These are phyloP conservation scores for Ellobium chinense DNA, from an alignment of 2,888 invertebrate genomes.

Conservation along the genomic window DNA sequence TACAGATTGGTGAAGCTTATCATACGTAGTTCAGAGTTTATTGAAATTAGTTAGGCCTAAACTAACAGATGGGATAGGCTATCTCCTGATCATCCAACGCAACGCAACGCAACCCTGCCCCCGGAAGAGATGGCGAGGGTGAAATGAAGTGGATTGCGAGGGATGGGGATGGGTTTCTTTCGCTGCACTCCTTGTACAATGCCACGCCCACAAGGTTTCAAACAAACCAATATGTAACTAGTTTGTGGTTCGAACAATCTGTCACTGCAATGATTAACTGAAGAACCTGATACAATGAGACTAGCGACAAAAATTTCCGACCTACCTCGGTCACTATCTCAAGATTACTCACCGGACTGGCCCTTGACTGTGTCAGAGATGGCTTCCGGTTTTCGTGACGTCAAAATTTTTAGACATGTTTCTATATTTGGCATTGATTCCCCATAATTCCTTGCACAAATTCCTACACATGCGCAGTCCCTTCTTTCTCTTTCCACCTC, in stretches of 20 bases:
- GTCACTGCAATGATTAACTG: no score
- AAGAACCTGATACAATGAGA: no score
- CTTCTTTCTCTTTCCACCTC: not conserved
- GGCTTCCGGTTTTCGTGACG: constrained; percentile 36
- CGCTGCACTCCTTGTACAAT: not conserved
- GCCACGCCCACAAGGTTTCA: not conserved
- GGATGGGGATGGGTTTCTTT: not conserved
- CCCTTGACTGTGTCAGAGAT: constrained; percentile 34
- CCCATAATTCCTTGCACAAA: constrained; percentile 7
- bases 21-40: no score
- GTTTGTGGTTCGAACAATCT: not conserved
- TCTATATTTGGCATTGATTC: constrained; percentile 44
- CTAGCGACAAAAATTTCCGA: no score
- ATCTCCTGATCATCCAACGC: no score
- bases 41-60: no score
- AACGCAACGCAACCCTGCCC: no score
- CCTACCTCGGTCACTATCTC: not conserved
- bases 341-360: constrained; percentile 43
- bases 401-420: constrained; percentile 27
- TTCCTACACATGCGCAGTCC: constrained; percentile 25
- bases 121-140: no score
- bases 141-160: no score
- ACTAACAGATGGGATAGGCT: no score
- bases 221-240: not conserved
- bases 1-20: no score